phyloP scores from a whole-genome alignment of 1,140 invertebrate species.

The Chelonus insularis region DNA sequence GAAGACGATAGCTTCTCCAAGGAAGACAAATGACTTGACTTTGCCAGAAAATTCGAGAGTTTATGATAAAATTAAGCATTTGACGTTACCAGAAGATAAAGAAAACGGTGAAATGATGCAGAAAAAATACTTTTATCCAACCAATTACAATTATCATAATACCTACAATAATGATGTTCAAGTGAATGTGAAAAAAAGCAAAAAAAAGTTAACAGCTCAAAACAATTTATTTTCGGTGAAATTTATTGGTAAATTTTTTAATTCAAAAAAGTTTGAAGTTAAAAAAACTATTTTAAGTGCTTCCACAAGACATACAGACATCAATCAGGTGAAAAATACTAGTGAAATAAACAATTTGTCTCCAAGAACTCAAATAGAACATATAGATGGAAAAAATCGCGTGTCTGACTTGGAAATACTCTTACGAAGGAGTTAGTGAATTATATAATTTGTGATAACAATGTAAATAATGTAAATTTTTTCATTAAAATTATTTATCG shows the following conservation, averaged over 20 bases:
- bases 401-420: constrained; percentile 19
- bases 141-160: not conserved
- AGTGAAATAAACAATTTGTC: not conserved
- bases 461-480: not conserved
- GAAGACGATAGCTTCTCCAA: constrained; percentile 30
- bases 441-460: constrained; percentile 3
- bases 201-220: not conserved
- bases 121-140: not conserved
- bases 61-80: not conserved
- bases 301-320: too few species aligned
- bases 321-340: not conserved
- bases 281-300: too few species aligned
- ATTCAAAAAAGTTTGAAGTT: not conserved
- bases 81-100: not conserved
- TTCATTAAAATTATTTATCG: constrained; percentile 13
- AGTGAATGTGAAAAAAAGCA: not conserved
- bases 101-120: not conserved
- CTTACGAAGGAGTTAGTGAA: constrained; percentile 19
- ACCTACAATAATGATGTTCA: not conserved
- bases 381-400: too few species aligned
- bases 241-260: constrained; percentile 1
- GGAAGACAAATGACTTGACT: constrained; percentile 24
- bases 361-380: not conserved
- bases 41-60: constrained; percentile 3
- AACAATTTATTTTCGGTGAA: not conserved